Evolutionary conservation across 1,140 invertebrate species (phyloP).

Genomic region (Manduca sexta): DNA sequence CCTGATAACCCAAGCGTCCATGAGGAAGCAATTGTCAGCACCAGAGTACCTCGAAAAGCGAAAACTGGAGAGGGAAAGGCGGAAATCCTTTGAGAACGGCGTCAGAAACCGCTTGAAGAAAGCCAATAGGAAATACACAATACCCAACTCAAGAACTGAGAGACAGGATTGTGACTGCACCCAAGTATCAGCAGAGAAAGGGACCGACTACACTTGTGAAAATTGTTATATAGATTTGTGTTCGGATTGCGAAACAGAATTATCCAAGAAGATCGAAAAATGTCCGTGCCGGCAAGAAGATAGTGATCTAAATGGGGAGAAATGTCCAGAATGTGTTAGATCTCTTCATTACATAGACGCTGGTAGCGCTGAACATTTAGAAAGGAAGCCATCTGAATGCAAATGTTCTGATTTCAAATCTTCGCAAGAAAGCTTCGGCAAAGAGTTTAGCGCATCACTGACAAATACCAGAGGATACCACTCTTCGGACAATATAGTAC

Average conservation of each 20-base stretch:
- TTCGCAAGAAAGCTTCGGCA: constrained; percentile 60
- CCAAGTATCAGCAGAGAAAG: constrained; percentile 57
- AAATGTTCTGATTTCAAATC: constrained; percentile 65
- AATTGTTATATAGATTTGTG: constrained; percentile 60
- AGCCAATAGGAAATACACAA: constrained; percentile 46
- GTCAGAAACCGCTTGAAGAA: constrained; percentile 75
- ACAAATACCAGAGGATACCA: constrained; percentile 62
- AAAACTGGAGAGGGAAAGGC: constrained; percentile 79
- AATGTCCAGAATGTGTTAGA: constrained; percentile 61
- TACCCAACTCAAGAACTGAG: constrained; percentile 38
- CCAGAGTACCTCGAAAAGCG: constrained; percentile 92
- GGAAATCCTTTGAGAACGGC: constrained; percentile 79
- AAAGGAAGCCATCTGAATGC: constrained; percentile 43
- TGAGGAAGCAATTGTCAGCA: constrained; percentile 85
- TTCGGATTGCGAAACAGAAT: constrained; percentile 57
- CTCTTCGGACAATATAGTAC: constrained; percentile 62
- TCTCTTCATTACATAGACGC: constrained; percentile 53
- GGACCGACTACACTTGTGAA: constrained; percentile 63
- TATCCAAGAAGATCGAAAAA: constrained; percentile 45
- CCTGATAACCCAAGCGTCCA: constrained; percentile 72
- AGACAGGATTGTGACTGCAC: constrained; percentile 52
- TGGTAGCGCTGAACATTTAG: constrained; percentile 51
- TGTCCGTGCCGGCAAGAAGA: constrained; percentile 42
- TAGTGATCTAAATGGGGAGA: constrained; percentile 28
- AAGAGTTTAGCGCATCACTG: constrained; percentile 44